phyloP scores from a whole-genome alignment of 1,140 invertebrate species.

The Hormaphis cornu region DNA sequence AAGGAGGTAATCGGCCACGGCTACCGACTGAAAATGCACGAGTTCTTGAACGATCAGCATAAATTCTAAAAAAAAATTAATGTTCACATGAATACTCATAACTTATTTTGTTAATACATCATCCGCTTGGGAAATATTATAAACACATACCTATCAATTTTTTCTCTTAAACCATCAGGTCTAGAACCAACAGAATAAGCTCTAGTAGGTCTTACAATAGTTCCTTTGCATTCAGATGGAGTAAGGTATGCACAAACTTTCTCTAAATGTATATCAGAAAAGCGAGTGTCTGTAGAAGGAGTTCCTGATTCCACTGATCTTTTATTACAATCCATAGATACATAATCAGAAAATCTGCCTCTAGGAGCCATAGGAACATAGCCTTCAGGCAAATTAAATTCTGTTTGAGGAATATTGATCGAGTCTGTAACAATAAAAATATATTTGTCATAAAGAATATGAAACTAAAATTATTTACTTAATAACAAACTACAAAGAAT shows the following conservation, averaged over 20 bases:
- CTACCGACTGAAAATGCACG: constrained; percentile 59
- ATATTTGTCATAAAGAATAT: background rate
- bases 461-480: no score
- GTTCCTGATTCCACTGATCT: constrained; percentile 61
- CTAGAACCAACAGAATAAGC: constrained; percentile 81
- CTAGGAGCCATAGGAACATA: constrained; percentile 57
- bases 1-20: constrained; percentile 18
- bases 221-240: constrained; percentile 50
- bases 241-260: constrained; percentile 56
- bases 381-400: constrained; percentile 43
- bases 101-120: background rate
- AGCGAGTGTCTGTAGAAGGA: constrained; percentile 52
- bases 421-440: background rate
- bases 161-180: constrained; percentile 45
- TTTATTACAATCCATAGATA: constrained; percentile 51
- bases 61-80: constrained; percentile 38
- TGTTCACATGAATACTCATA: no score
- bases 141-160: constrained; percentile 34
- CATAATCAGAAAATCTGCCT: constrained; percentile 49
- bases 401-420: background rate
- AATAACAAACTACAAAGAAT: no score
- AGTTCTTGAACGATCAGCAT: constrained; percentile 44
- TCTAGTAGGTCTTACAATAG: constrained; percentile 52
- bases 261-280: constrained; percentile 56
- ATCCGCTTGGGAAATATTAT: background rate